Percentiles rank a stretch among this genome's conserved stretches.
phyloP scores from a whole-genome alignment of 1,140 invertebrate species.

The Solenopsis invicta region DNA sequence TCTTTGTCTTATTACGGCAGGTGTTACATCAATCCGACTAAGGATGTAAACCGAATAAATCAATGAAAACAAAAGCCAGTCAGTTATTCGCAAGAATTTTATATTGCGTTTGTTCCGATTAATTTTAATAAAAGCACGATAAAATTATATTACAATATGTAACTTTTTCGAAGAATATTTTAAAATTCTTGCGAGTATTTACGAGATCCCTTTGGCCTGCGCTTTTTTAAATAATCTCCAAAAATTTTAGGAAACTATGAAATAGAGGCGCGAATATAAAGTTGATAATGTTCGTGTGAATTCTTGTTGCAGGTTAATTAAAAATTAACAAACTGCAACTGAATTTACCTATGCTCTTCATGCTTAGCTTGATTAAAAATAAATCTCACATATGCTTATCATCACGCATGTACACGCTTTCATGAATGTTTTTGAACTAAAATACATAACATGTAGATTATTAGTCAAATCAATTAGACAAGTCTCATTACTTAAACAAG shows the following conservation, averaged over 20 bases:
- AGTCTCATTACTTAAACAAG: constrained; percentile 1
- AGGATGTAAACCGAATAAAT: constrained; percentile 45
- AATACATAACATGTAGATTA: constrained; percentile 33
- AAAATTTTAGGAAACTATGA: not conserved
- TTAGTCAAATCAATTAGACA: not conserved
- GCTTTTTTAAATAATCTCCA: constrained; percentile 56
- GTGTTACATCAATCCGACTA: constrained; percentile 40
- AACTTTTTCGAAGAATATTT: not conserved
- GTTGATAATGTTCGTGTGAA: not conserved
- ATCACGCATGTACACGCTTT: constrained; percentile 48
- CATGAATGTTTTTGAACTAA: constrained; percentile 30
- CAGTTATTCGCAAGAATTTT: constrained; percentile 59
- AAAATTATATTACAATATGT: not conserved
- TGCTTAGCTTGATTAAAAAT: constrained; percentile 47
- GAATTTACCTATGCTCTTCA: not conserved
- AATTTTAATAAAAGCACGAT: not conserved
- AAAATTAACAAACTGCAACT: constrained; percentile 15
- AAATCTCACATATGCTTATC: constrained; percentile 13
- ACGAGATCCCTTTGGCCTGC: constrained; percentile 69
- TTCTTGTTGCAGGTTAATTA: not conserved
- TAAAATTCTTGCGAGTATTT: constrained; percentile 55
- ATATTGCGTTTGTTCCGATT: not conserved
- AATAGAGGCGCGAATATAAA: not conserved
- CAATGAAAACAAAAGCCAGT: constrained; percentile 38
- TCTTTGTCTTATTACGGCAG: constrained; percentile 23